phyloP scores from a whole-genome alignment of 2,113 vertebrate species.

The Cavia aperea region DNA sequence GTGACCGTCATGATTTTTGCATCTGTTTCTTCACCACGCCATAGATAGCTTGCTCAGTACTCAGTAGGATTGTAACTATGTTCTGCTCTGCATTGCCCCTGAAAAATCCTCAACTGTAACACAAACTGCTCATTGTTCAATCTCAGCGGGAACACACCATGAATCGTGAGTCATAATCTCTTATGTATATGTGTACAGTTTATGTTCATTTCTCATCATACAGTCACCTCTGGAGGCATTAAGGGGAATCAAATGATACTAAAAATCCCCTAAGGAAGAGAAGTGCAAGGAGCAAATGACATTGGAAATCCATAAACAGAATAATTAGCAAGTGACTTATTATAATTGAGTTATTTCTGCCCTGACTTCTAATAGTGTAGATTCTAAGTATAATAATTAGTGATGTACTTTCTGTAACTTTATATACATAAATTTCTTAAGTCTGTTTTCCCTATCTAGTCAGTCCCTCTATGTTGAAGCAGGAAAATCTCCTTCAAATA shows the following conservation, averaged over 20 bases:
- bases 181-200: neutral
- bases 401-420: constrained; percentile 23
- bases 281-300: constrained; percentile 19
- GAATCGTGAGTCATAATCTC: constrained; percentile 36
- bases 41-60: neutral
- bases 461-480: neutral
- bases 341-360: constrained; percentile 43
- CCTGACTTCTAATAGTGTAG: constrained; percentile 17
- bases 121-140: neutral
- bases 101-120: constrained; percentile 10
- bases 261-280: constrained; percentile 27
- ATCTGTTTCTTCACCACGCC: neutral
- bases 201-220: constrained; percentile 20
- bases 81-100: neutral
- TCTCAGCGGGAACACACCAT: constrained; percentile 16
- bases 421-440: constrained; percentile 25
- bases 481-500: neutral
- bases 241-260: neutral
- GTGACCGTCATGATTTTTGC: neutral
- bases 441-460: neutral
- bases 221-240: neutral
- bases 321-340: constrained; percentile 45
- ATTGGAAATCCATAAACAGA: constrained; percentile 47
- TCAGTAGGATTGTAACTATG: neutral
- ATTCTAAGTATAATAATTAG: constrained; percentile 40